These are phyloP conservation scores for Pandion haliaetus DNA, from an alignment of 2,113 vertebrate species.

Conservation along the genomic window DNA sequence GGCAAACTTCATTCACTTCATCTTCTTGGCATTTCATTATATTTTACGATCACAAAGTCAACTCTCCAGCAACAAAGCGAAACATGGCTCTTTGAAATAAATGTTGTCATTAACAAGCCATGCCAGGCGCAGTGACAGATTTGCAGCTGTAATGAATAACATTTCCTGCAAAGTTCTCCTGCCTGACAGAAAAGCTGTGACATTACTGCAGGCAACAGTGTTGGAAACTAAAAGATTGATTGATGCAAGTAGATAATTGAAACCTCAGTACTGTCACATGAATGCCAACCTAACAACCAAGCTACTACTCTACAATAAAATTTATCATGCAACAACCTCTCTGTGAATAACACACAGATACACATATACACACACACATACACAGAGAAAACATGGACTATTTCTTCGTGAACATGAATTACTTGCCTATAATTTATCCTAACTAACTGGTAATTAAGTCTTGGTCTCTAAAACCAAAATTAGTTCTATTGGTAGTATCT, in stretches of 20 bases:
- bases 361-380: not conserved
- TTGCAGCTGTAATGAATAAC: slow-evolving; percentile 85
- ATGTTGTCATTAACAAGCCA: slow-evolving; percentile 85
- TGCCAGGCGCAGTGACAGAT: slow-evolving; percentile 80
- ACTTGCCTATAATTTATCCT: slow-evolving; percentile 16
- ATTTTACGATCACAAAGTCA: slow-evolving; percentile 81
- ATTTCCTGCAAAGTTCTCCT: slow-evolving; percentile 80
- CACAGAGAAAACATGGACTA: not conserved
- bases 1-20: slow-evolving; percentile 80
- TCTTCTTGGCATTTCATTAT: slow-evolving; percentile 84
- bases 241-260: slow-evolving; percentile 81
- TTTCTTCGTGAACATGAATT: slow-evolving; percentile 27
- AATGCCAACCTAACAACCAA: slow-evolving; percentile 67
- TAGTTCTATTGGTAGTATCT: not conserved
- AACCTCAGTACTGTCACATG: slow-evolving; percentile 74
- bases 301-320: slow-evolving; percentile 59
- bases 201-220: slow-evolving; percentile 79
- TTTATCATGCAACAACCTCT: slow-evolving; percentile 68
- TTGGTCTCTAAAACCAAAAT: not conserved
- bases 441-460: not conserved
- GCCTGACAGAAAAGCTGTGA: slow-evolving; percentile 81
- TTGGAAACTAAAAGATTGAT: slow-evolving; percentile 78
- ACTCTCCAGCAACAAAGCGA: slow-evolving; percentile 81
- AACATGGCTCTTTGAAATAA: slow-evolving; percentile 80
- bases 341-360: not conserved